Conservation (phyloP, 2,888 invertebrate species). For the Drosophila leonis region DNA sequence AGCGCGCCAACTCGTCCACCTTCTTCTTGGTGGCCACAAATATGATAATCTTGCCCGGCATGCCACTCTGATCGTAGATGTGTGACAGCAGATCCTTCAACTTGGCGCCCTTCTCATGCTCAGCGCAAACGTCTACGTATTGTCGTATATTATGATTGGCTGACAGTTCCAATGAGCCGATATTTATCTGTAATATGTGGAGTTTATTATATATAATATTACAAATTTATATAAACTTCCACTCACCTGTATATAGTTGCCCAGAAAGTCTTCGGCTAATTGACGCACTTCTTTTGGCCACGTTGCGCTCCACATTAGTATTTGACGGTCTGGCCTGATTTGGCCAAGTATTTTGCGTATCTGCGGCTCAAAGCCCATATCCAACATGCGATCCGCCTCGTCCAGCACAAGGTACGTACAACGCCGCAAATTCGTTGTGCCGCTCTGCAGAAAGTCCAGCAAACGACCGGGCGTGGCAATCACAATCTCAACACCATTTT, state of each 20-base stretch:
- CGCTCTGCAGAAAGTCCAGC: slow-evolving; percentile 93
- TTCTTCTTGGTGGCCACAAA: slow-evolving; percentile 98
- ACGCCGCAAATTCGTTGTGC: slow-evolving; percentile 90
- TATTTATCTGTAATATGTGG: slow-evolving; percentile 89
- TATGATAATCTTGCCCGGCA: slow-evolving; percentile 94
- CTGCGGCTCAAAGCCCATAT: slow-evolving; percentile 99
- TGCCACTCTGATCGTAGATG: slow-evolving; percentile 92
- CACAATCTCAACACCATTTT: slow-evolving; percentile 93
- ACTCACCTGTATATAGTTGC: slow-evolving; percentile 89
- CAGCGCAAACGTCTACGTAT: background rate
- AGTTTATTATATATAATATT: background rate
- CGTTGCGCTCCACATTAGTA: slow-evolving; percentile 93
- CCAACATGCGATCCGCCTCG: slow-evolving; percentile 97
- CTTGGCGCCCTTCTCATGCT: background rate
- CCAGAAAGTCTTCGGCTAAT: slow-evolving; percentile 96
- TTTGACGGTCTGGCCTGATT: slow-evolving; percentile 97
- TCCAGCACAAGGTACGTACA: slow-evolving; percentile 95
- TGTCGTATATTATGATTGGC: slow-evolving; percentile 94
- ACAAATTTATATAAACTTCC: background rate
- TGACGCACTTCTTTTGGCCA: slow-evolving; percentile 93
- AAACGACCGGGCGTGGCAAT: slow-evolving; percentile 96
- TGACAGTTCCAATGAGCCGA: slow-evolving; percentile 92
- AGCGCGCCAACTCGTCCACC: slow-evolving; percentile 93
- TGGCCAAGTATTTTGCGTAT: slow-evolving; percentile 97
- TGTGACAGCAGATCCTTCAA: slow-evolving; percentile 82